Evolutionary conservation across 30 jellyfish, hydroid and myxozoan genomes (phyloP).

Genomic region (Turritopsis rubra): DNA sequence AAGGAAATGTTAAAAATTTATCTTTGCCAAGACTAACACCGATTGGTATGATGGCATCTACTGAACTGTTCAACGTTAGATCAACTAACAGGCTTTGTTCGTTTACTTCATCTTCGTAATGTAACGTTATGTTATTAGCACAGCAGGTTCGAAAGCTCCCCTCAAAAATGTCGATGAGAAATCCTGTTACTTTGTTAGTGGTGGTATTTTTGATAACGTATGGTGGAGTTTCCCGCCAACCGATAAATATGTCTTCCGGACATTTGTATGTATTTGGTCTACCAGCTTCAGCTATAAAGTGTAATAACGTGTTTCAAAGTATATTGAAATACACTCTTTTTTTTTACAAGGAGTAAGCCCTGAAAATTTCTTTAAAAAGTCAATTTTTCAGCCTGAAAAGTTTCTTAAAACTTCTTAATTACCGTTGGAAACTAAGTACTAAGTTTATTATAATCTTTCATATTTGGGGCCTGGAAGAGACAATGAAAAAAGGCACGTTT

Average conservation of each 20-base stretch:
- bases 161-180: neutral
- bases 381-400: too few species aligned
- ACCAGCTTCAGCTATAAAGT: neutral
- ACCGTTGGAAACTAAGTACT: too few species aligned
- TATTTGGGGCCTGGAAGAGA: too few species aligned
- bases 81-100: neutral
- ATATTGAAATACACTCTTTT: too few species aligned
- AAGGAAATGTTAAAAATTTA: neutral
- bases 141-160: slow-evolving; percentile 9
- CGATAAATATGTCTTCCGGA: slow-evolving; percentile 12
- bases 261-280: neutral
- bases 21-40: neutral
- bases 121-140: neutral
- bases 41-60: slow-evolving; percentile 15
- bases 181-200: slow-evolving; percentile 12
- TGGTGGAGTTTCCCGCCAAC: slow-evolving; percentile 31
- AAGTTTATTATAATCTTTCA: too few species aligned
- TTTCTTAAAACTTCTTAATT: too few species aligned
- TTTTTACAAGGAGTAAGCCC: too few species aligned
- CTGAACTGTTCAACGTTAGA: neutral
- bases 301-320: too few species aligned
- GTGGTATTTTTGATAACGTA: slow-evolving; percentile 2
- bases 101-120: neutral
- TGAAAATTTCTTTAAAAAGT: too few species aligned
- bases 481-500: too few species aligned